Conservation (phyloP, 2,113 vertebrate species). For the Coreoperca whiteheadi region DNA sequence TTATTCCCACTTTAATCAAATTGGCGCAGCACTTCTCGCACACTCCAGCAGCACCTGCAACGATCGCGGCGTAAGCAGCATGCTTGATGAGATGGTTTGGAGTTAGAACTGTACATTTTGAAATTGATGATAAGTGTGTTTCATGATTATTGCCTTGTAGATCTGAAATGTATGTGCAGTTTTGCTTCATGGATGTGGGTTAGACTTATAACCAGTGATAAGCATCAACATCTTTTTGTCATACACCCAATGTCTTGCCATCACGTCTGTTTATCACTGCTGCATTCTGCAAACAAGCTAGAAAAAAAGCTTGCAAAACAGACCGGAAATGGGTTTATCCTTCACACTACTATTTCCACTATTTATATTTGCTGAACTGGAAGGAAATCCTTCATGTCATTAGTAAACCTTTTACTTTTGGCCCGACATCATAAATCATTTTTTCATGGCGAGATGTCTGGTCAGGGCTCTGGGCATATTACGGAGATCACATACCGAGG, state of each 20-base stretch:
- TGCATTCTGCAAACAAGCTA: not conserved
- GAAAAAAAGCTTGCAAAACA: not conserved
- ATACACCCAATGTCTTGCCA: not conserved
- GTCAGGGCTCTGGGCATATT: not conserved
- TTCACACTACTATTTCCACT: not conserved
- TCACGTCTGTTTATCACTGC: not conserved
- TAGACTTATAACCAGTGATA: not conserved
- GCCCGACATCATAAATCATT: not conserved
- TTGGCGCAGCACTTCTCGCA: constrained; percentile 42
- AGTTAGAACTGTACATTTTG: constrained; percentile 16
- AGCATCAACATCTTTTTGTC: not conserved
- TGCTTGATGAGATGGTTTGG: constrained; percentile 37
- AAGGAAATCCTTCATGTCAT: not conserved
- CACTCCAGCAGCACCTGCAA: constrained; percentile 58
- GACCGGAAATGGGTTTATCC: not conserved
- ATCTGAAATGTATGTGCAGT: not conserved
- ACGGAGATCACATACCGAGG: not conserved
- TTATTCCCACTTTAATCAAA: constrained; percentile 71
- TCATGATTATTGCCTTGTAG: constrained; percentile 28
- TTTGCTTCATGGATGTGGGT: not conserved
- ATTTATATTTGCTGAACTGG: not conserved
- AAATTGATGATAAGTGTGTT: constrained; percentile 31
- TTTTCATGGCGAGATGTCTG: not conserved
- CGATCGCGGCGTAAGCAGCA: constrained; percentile 10
- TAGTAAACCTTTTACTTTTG: constrained; percentile 2